Evolutionary conservation across 2,888 invertebrate species (phyloP).

Genomic region (Heliconius cydno): DNA sequence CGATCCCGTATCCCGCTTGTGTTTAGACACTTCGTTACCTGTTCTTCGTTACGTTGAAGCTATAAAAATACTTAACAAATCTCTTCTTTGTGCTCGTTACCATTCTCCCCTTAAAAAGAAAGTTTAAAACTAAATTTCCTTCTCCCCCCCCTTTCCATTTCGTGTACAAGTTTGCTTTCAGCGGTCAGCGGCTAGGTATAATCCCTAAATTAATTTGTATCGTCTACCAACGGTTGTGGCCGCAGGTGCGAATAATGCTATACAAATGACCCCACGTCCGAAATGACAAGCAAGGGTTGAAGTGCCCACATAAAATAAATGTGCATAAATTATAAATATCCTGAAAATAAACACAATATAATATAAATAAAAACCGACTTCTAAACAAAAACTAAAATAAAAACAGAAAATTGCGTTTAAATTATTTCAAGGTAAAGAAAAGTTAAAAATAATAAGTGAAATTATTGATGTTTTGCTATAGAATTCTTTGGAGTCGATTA

Average conservation of each 20-base stretch:
- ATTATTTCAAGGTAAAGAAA: no score
- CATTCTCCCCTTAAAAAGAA: neutral
- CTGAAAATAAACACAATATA: neutral
- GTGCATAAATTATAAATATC: constrained; percentile 12
- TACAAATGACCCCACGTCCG: constrained; percentile 63
- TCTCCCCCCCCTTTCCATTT: neutral
- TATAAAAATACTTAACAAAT: no score
- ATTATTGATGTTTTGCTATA: no score
- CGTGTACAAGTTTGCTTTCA: neutral
- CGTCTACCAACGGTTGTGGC: constrained; percentile 53
- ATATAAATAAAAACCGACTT: neutral
- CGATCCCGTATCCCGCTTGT: no score
- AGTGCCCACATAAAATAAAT: constrained; percentile 26
- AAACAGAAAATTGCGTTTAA: no score
- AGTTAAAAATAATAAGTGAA: no score
- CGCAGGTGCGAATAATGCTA: constrained; percentile 76
- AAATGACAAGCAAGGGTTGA: constrained; percentile 56
- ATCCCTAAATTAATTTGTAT: constrained; percentile 66
- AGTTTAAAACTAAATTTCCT: neutral
- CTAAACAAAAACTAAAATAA: no score
- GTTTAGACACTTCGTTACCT: no score
- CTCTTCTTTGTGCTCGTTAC: no score
- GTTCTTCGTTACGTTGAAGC: no score
- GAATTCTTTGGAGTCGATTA: no score
- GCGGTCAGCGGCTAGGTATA: constrained; percentile 49